Evolutionary conservation across 2,113 vertebrate genomes (phyloP).

Genomic region (Cyphomyrus discorhynchus): DNA sequence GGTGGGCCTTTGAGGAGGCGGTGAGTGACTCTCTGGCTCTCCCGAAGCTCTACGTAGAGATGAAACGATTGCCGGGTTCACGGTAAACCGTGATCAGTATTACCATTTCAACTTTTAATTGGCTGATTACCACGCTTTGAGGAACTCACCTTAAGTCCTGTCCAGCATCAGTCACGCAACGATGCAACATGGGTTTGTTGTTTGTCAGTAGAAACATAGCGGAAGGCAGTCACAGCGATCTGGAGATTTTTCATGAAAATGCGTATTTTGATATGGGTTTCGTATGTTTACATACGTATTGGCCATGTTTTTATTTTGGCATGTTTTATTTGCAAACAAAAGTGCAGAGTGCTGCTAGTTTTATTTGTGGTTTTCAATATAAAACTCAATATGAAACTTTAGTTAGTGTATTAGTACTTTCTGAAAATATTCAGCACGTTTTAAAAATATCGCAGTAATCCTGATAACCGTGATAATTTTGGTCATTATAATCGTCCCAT

Average conservation of each 20-base stretch:
- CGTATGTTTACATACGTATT: background rate
- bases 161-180: background rate
- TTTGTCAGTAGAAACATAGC: background rate
- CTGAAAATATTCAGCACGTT: too few species aligned
- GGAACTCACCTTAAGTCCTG: background rate
- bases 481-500: too few species aligned
- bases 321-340: too few species aligned
- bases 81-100: background rate
- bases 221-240: background rate
- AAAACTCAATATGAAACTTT: too few species aligned
- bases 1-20: conserved; percentile 72
- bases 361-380: too few species aligned
- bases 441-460: too few species aligned
- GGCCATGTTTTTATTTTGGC: too few species aligned
- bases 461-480: too few species aligned
- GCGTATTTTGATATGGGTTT: background rate
- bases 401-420: too few species aligned
- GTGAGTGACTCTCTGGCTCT: conserved; percentile 48
- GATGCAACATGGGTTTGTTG: background rate
- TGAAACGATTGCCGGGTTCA: background rate
- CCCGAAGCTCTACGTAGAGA: background rate
- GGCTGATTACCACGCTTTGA: background rate
- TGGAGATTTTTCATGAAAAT: background rate
- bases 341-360: too few species aligned
- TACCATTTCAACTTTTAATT: background rate